Evolutionary conservation across 1,140 invertebrate genomes (phyloP).

Genomic region (Apocrypta bakeri): DNA sequence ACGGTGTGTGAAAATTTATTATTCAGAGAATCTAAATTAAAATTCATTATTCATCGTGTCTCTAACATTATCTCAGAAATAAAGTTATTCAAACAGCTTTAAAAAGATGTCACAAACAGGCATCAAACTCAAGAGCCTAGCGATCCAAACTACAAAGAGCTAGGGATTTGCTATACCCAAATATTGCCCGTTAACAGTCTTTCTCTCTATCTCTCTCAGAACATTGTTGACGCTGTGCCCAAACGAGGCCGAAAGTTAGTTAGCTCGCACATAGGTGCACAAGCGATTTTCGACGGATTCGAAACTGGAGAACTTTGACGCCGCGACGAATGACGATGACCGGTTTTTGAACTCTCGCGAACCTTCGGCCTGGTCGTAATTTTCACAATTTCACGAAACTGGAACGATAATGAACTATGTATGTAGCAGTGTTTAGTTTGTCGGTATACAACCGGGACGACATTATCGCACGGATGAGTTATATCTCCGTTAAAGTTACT

Average conservation of each 20-base stretch:
- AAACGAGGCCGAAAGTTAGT: constrained; percentile 6
- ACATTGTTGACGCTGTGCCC: not conserved
- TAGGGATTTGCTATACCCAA: no score
- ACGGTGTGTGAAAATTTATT: no score
- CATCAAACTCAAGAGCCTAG: no score
- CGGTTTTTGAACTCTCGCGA: not conserved
- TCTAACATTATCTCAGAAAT: no score
- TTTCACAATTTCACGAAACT: constrained; percentile 29
- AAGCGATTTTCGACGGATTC: constrained; percentile 13
- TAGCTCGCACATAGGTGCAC: not conserved
- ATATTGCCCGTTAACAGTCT: not conserved
- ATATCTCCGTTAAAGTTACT: not conserved
- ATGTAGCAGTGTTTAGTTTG: not conserved
- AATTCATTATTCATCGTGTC: no score
- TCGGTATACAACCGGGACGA: not conserved
- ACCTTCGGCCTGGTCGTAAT: not conserved
- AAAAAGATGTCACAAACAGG: not conserved
- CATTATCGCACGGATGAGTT: constrained; percentile 6
- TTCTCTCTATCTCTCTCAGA: not conserved
- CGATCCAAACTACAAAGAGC: no score
- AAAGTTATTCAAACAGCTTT: no score
- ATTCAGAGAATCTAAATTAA: no score
- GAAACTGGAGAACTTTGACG: constrained; percentile 15
- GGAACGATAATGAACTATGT: constrained; percentile 22
- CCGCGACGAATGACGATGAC: not conserved